Base-by-base conservation (phyloP, 1,140 invertebrate species). In the Parasteatoda tepidariorum region DNA sequence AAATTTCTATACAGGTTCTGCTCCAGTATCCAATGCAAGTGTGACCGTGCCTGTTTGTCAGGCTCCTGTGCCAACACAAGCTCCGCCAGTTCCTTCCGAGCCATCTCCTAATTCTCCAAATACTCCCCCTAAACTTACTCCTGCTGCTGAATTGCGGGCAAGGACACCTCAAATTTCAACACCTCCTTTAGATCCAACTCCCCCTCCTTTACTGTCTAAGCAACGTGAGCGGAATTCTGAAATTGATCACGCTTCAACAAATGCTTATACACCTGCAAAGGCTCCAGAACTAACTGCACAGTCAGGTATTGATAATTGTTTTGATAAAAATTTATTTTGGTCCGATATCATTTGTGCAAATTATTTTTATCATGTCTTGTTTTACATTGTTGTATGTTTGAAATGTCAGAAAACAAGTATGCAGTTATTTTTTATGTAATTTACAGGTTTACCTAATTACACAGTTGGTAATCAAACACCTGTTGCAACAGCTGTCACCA, bases 121-220 rank as follows among this genome's bases (percentile, higher is more conserved):
- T 48, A 78, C 85, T 85, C 88, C 84, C 85, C 88, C 66, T 7
- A 85, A 82, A 33, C n/a, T 85, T n/a, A 85, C 84, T 1, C 84
- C 84, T 59, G 84, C 81, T n/a, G 73, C 81, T 15, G 84, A 85
- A 15, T 31, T 85, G n/a, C 68, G 74, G 57, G 73, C 78, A 30
- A 76, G 75, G 26, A 83, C 64, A 4, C 68, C 82, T 22, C 82
- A 79, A 55, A 84, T 84, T 13, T 54, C 82, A 38, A 68, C 82
- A 9, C 84, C 84, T 70, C 84, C 84, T 18, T 28, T 83, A 26
- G 82, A 61, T 5, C 82, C 82, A 6, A 48, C 71, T 22, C 79
- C 73, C 6, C 84, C 82, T 87, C 87, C 84, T 62, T 87, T 67
- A 87, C 87, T 89, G 85, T 88, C 87, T 38, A 85, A 84, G 18